Conservation (phyloP, 1,140 invertebrate species). For the Frieseomelitta varia region DNA sequence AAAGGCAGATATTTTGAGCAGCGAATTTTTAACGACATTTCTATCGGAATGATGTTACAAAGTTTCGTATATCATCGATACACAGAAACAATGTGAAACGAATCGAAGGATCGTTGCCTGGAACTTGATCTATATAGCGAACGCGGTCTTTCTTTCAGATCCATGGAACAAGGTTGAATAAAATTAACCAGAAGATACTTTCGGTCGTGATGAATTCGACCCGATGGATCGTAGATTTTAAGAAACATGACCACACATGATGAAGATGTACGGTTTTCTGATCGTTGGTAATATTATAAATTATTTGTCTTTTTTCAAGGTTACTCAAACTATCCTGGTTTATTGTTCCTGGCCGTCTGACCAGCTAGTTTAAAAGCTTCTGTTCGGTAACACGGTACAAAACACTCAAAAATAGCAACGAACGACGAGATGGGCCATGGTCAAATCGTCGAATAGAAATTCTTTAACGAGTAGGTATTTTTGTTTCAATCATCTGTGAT, state of each 20-base stretch:
- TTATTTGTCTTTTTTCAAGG: background rate
- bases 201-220: constrained; percentile 35
- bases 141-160: constrained; percentile 37
- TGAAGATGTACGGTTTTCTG: constrained; percentile 45
- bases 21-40: constrained; percentile 30
- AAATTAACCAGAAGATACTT: background rate
- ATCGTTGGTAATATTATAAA: constrained; percentile 23
- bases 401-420: constrained; percentile 21
- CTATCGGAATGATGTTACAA: constrained; percentile 52
- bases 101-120: constrained; percentile 46
- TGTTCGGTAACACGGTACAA: constrained; percentile 51
- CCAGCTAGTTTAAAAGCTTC: constrained; percentile 54
- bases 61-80: constrained; percentile 64
- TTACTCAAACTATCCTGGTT: background rate
- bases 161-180: constrained; percentile 12
- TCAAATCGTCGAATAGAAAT: background rate
- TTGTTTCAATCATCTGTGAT: background rate
- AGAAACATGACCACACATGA: constrained; percentile 27
- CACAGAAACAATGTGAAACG: constrained; percentile 60
- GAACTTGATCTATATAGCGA: background rate
- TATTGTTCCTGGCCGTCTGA: background rate
- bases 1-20: constrained; percentile 39
- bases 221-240: constrained; percentile 26
- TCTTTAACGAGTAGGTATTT: background rate
- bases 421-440: background rate